Conservation (phyloP, 2,797 vertebrate genomes). For the Oophaga sylvatica region DNA sequence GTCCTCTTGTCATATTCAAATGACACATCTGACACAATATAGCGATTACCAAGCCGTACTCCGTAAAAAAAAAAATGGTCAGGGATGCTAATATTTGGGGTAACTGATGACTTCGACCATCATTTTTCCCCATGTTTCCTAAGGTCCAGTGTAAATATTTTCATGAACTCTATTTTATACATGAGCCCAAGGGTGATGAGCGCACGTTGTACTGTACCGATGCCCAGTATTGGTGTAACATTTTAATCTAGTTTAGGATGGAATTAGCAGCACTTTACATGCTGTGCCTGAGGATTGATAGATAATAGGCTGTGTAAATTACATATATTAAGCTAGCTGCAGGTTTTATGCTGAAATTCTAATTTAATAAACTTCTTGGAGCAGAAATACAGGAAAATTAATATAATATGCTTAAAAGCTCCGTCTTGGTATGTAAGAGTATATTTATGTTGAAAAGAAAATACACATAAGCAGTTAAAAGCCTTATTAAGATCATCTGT, state of each 20-base stretch:
- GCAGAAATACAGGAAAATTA: slow-evolving; percentile 32
- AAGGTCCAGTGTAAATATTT: no score
- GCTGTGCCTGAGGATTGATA: slow-evolving; percentile 10
- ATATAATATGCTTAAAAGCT: slow-evolving; percentile 50
- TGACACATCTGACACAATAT: no score
- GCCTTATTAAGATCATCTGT: slow-evolving; percentile 87
- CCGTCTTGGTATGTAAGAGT: slow-evolving; percentile 75
- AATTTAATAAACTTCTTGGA: slow-evolving; percentile 51
- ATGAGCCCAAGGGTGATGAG: background rate
- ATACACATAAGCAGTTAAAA: slow-evolving; percentile 86
- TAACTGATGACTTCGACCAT: no score
- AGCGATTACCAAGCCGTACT: no score
- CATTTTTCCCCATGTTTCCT: no score
- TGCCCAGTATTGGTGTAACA: slow-evolving; percentile 2
- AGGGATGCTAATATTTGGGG: no score
- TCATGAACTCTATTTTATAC: no score
- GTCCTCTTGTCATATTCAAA: no score
- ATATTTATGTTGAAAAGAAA: slow-evolving; percentile 85
- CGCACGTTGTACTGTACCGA: background rate
- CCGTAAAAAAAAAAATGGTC: no score
- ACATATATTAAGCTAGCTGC: slow-evolving; percentile 40
- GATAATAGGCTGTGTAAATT: slow-evolving; percentile 26
- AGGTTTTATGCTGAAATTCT: slow-evolving; percentile 23
- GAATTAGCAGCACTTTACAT: slow-evolving; percentile 25
- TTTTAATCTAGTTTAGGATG: slow-evolving; percentile 12